Base-by-base conservation (phyloP, 2,888 invertebrate species). In the Drosophila incognita region DNA sequence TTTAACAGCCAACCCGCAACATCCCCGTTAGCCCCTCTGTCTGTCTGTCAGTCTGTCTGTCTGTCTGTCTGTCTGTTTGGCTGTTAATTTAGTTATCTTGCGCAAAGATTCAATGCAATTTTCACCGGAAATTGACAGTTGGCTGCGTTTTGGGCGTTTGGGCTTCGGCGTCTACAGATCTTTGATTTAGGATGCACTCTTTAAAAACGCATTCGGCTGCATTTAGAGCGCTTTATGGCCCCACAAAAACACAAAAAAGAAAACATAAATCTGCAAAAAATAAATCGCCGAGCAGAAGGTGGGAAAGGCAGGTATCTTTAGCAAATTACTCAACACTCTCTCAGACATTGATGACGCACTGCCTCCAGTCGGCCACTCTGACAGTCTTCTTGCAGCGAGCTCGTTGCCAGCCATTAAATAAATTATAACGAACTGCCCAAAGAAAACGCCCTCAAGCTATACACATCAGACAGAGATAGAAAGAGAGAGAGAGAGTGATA, bases 121-220 rank as follows among this genome's bases (percentile, higher is more conserved):
- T 87, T 90, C 83, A 58, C 75, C 75, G 87, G 89, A 87, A 90
- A 82, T 89, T 69, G 82, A 71, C 77, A 60, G 77, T 71, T 59
- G 75, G 69, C 65, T 54, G 46, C 27, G 40, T 31, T 36, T 63
- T 40, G 38, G 18, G 38, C 38, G 18, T 46, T 36, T 38, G 69
- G 79, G n/a, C n/a, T 13, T 73, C 84, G 77, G 71, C 60, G 56
- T 49, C 59, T 60, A 87, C 76, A 75, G 80, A 90, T 89, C 84
- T 90, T 86, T 91, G 90, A 86, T 89, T 91, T 88, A 91, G 83
- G 87, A 90, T 85, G 90, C 91, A 85, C 92, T 91, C 87, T 90
- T 91, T 92, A 91, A 92, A 91, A 91, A 92, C 82, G 79, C 92
- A 91, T 91, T 91, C 76, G 79, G 56, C 76, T 75, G 76, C 82